Evolutionary conservation across 2,113 vertebrate genomes (phyloP).

Genomic region (Myotis lucifugus): DNA sequence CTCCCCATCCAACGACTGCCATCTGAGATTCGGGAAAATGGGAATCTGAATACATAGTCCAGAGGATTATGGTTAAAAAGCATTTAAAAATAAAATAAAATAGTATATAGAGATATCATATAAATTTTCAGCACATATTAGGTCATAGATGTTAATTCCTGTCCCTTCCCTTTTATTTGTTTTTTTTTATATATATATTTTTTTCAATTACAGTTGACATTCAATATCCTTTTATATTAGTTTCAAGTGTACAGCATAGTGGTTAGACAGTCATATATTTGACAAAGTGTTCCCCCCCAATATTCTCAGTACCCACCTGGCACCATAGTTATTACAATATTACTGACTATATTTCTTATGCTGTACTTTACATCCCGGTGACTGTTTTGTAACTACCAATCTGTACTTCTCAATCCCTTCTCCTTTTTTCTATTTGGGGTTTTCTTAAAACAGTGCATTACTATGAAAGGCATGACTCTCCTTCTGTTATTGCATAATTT

Average conservation of each 20-base stretch:
- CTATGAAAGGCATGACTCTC: not conserved
- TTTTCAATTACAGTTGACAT: not conserved
- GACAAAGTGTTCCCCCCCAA: not conserved
- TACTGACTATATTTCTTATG: not conserved
- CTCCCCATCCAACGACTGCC: not conserved
- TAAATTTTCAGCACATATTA: not conserved
- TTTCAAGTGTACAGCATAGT: not conserved
- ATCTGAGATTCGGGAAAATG: not conserved
- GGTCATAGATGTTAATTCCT: not conserved
- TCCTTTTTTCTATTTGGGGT: not conserved
- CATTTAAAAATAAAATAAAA: not conserved
- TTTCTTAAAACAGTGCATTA: not conserved
- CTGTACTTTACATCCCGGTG: not conserved
- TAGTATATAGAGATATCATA: not conserved
- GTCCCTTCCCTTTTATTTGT: not conserved
- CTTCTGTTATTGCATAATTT: not conserved
- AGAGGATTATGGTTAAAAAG: not conserved
- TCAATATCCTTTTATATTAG: not conserved
- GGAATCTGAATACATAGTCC: not conserved
- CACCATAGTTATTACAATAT: not conserved
- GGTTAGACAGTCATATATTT: not conserved
- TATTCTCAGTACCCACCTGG: not conserved
- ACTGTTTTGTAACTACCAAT: not conserved
- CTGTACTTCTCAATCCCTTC: not conserved
- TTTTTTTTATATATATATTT: not conserved